Evolutionary conservation across 2,888 invertebrate species (phyloP).

Genomic region (Reticulitermes lucifugus): DNA sequence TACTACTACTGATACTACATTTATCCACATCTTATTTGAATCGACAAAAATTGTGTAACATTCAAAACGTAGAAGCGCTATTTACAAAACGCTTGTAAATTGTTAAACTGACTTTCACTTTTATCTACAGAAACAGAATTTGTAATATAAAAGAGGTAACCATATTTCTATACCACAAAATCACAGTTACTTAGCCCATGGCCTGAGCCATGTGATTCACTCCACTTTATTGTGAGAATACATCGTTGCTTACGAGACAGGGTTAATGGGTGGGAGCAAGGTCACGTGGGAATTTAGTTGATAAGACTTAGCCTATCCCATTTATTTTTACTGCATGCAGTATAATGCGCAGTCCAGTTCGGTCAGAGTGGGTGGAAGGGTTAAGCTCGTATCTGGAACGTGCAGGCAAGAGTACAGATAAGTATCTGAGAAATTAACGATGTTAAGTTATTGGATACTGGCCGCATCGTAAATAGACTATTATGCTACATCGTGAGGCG

Average conservation of each 20-base stretch:
- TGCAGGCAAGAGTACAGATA: not conserved
- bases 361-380: not conserved
- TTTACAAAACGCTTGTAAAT: not conserved
- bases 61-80: not conserved
- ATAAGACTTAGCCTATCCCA: not conserved
- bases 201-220: not conserved
- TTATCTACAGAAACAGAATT: not conserved
- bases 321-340: not conserved
- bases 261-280: not conserved
- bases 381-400: not conserved
- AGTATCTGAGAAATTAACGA: not conserved
- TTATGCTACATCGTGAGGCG: not conserved
- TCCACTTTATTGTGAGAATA: too few species aligned
- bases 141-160: not conserved
- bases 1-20: too few species aligned
- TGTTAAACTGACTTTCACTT: not conserved
- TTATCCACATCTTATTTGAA: too few species aligned
- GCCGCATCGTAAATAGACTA: constrained; percentile 6
- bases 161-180: not conserved
- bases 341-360: not conserved
- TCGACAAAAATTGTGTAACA: too few species aligned
- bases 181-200: not conserved
- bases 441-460: constrained; percentile 5
- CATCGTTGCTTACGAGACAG: not conserved
- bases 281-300: not conserved